Conservation (phyloP, 1,140 invertebrate species). For the Calephelis nemesis region DNA sequence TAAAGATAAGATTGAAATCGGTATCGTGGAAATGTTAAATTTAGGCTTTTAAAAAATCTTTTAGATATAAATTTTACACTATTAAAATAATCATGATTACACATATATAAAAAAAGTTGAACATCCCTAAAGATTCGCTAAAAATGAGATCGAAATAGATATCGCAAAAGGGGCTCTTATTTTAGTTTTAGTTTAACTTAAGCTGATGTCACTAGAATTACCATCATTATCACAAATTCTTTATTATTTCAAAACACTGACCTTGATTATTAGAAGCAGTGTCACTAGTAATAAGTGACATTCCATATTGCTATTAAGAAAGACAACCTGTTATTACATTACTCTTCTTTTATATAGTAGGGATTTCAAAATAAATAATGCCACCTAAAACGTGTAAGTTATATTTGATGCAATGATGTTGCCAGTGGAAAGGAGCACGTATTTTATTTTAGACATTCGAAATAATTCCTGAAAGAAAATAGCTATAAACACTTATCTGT, state of each 20-base stretch:
- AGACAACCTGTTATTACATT: constrained; percentile 26
- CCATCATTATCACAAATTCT: neutral
- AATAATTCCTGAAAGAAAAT: constrained; percentile 1
- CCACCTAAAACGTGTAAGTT: constrained; percentile 32
- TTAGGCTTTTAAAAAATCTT: too few species aligned
- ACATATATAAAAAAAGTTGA: too few species aligned
- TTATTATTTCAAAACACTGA: constrained; percentile 20
- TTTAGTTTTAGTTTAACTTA: too few species aligned
- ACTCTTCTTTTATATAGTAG: constrained; percentile 51
- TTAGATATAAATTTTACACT: too few species aligned
- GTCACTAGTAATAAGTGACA: constrained; percentile 35
- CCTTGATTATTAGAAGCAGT: constrained; percentile 38
- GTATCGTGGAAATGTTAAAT: too few species aligned
- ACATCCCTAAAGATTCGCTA: too few species aligned
- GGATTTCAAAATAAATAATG: constrained; percentile 56
- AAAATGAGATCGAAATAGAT: too few species aligned
- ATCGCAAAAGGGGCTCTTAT: too few species aligned
- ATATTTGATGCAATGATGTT: constrained; percentile 26
- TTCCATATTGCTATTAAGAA: constrained; percentile 48
- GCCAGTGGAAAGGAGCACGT: constrained; percentile 27
- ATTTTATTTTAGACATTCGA: constrained; percentile 14
- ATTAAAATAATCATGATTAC: too few species aligned
- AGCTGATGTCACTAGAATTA: too few species aligned
- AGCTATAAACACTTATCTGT: constrained; percentile 2
- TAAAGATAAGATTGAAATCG: too few species aligned